Evolutionary conservation across 1,140 invertebrate species (phyloP), one percentile per base, ranked within the genome.

Genomic region (Lethrus apterus): DNA sequence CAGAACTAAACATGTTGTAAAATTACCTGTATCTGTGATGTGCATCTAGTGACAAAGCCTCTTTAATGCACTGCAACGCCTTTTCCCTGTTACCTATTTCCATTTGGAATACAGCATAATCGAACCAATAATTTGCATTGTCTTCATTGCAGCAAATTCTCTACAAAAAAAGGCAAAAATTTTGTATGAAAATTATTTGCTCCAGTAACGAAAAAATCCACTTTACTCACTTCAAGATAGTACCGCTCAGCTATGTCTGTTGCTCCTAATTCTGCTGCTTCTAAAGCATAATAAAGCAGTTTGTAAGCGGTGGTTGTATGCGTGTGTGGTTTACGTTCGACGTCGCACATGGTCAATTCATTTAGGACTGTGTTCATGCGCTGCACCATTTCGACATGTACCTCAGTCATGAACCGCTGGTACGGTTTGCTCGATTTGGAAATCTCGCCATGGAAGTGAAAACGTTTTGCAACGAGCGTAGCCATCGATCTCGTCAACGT

Each of bases 81-180:
- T 55, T 52, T 34, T 55, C 51, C 2, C 15, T 10, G 11, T 54
- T 15, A 2, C 48, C 42, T 2, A 51, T 31, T 53, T 57, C 52
- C n/a, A 60, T 21, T n/a, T 57, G 41, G 35, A 48, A 63, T 30
- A 63, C 41, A 19, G 59, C 61, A 34, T 55, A 62, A 26, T 63
- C 51, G 23, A 60, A 58, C 59, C 59, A 62, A 9, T 18, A 38
- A 32, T 57, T 50, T 7, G 56, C 32, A 47, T 54, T 55, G 10
- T 48, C 20, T 43, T 52, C 29, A 49, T 46, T 3, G 11, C 29
- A 19, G 23, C 44, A 44, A 19, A 57, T 32, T 36, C 46, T 44
- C 55, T 56, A 41, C 5, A 50, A n/a, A n/a, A n/a, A n/a, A n/a
- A n/a, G n/a, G n/a, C n/a, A n/a, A n/a, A n/a, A n/a, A n/a, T n/a